Conservation (phyloP, 2,797 vertebrate genomes). For the Xenopus petersii region DNA sequence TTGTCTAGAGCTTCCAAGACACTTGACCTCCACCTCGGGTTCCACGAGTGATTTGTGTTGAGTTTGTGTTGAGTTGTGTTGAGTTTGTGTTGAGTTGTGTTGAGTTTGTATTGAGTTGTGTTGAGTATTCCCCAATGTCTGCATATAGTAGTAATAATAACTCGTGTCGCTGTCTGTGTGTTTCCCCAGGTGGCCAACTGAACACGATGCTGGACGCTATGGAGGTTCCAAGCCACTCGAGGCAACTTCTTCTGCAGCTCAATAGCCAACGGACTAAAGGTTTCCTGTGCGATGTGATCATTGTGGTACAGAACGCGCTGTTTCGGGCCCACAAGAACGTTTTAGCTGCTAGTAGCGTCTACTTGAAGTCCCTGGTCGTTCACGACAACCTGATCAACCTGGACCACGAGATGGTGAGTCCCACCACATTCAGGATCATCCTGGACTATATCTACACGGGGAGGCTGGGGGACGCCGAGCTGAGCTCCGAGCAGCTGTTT, state of each 20-base stretch:
- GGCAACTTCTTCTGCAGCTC: constrained; percentile 97
- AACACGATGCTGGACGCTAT: constrained; percentile 97
- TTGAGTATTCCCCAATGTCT: too few species aligned
- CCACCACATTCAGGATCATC: constrained; percentile 93
- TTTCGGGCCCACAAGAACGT: constrained; percentile 99
- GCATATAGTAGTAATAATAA: neutral
- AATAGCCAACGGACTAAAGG: constrained; percentile 98
- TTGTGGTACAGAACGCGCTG: constrained; percentile 98
- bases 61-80: too few species aligned
- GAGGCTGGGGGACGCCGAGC: constrained; percentile 83
- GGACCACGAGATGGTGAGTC: constrained; percentile 99
- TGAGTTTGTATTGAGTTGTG: too few species aligned
- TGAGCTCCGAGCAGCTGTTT: constrained; percentile 83
- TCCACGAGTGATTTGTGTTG: too few species aligned
- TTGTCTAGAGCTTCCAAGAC: too few species aligned
- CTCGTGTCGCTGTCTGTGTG: neutral
- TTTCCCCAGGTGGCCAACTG: constrained; percentile 83
- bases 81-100: too few species aligned
- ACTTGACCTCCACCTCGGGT: too few species aligned
- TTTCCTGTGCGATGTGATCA: constrained; percentile 98
- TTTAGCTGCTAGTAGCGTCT: constrained; percentile 98
- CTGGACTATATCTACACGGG: constrained; percentile 99
- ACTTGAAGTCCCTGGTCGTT: constrained; percentile 98
- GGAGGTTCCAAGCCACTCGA: constrained; percentile 96
- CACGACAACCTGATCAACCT: constrained; percentile 99